phyloP scores from a whole-genome alignment of 2,797 vertebrate species.

The Orestias chungarensis region DNA sequence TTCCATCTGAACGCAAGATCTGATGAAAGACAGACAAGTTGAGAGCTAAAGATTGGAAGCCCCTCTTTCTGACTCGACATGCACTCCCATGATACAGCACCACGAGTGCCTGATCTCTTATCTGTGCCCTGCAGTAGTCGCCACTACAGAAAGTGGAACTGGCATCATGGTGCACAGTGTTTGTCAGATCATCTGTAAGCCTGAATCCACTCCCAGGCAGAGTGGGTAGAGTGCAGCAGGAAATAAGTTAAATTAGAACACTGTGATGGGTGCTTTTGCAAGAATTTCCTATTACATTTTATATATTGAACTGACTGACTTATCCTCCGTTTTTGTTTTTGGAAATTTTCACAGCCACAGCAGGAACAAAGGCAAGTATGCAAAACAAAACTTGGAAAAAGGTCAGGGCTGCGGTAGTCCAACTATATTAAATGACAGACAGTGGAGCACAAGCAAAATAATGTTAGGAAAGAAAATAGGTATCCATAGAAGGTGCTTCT shows the following conservation, averaged over 20 bases:
- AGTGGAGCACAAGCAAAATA: slow-evolving; percentile 11
- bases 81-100: slow-evolving; percentile 9
- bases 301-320: slow-evolving; percentile 35
- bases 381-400: slow-evolving; percentile 35
- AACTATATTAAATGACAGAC: slow-evolving; percentile 6
- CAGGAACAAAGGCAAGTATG: slow-evolving; percentile 19
- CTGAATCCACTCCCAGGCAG: slow-evolving; percentile 23
- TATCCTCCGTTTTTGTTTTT: slow-evolving; percentile 13
- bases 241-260: slow-evolving; percentile 59
- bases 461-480: slow-evolving; percentile 7
- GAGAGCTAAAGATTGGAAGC: slow-evolving; percentile 59
- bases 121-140: slow-evolving; percentile 31
- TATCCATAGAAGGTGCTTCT: not conserved
- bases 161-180: slow-evolving; percentile 34
- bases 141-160: slow-evolving; percentile 28
- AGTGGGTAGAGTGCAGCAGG: slow-evolving; percentile 35
- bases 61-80: slow-evolving; percentile 11
- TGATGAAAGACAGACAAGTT: slow-evolving; percentile 67
- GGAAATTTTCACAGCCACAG: not conserved
- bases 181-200: slow-evolving; percentile 59
- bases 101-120: slow-evolving; percentile 51
- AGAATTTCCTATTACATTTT: slow-evolving; percentile 31
- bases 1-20: slow-evolving; percentile 59
- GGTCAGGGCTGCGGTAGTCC: slow-evolving; percentile 49
- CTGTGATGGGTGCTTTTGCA: slow-evolving; percentile 35